A percentile compares a stretch with the other conserved stretches of the same genome.
These are phyloP conservation scores for Lepas anatifera DNA, from an alignment of 2,888 invertebrate genomes.

Conservation along the genomic window DNA sequence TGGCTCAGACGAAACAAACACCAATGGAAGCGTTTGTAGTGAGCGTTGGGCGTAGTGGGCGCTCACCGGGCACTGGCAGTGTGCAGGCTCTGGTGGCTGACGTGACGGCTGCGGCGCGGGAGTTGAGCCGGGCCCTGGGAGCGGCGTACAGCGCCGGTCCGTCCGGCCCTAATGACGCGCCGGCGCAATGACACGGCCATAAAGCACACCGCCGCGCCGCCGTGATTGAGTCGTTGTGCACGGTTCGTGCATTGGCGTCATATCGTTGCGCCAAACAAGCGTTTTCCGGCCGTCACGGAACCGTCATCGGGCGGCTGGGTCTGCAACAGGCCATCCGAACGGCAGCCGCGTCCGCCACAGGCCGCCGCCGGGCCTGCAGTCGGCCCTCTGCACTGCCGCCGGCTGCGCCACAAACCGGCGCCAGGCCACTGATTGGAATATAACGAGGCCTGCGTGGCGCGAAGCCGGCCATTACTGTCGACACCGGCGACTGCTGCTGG, in stretches of 20 bases:
- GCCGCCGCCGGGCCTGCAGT: not conserved
- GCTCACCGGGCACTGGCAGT: not conserved
- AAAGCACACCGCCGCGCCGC: no score
- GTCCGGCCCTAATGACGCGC: not conserved
- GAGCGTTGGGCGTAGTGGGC: no score
- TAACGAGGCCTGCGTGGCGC: not conserved
- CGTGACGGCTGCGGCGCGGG: not conserved
- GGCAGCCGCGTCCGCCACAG: not conserved
- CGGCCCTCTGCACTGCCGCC: not conserved
- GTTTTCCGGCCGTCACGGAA: not conserved
- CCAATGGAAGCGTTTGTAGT: no score
- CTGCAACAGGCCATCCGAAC: not conserved
- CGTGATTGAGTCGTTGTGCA: no score
- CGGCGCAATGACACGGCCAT: no score
- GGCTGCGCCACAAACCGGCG: not conserved
- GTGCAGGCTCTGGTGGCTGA: not conserved
- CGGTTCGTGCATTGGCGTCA: not conserved
- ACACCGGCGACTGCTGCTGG: not conserved
- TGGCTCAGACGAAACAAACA: no score
- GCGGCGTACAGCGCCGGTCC: not conserved
- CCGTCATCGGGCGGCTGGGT: not conserved
- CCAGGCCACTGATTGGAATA: not conserved
- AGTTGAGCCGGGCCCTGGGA: conserved; percentile 3
- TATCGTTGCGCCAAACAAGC: not conserved
- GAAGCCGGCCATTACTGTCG: not conserved